A percentile compares a stretch with the other conserved stretches of the same genome.
phyloP scores from a whole-genome alignment of 2,113 vertebrate species.

The Bubalus kerabau region DNA sequence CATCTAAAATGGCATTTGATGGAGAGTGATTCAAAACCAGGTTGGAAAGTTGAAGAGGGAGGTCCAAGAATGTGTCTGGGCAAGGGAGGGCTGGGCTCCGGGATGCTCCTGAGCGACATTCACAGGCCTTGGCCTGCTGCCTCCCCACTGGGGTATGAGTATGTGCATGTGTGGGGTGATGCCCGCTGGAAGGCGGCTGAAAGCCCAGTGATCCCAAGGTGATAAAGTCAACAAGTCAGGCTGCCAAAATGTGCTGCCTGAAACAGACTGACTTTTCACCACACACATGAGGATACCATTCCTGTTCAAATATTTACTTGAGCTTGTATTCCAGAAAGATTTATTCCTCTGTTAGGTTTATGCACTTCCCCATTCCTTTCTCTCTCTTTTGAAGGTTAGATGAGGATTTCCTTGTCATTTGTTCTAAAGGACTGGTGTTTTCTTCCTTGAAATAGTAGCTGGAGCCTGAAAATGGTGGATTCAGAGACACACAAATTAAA shows the following conservation, averaged over 20 bases:
- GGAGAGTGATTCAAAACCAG: neutral
- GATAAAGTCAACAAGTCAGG: neutral
- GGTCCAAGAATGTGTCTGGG: neutral
- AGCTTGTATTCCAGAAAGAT: constrained; percentile 42
- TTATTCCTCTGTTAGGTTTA: constrained; percentile 5
- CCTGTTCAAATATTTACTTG: constrained; percentile 61
- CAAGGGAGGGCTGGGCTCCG: accelerated
- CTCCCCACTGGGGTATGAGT: accelerated
- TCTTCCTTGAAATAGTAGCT: neutral
- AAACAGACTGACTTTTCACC: neutral
- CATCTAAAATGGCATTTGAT: neutral
- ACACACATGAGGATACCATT: constrained; percentile 19
- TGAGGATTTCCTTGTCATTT: constrained; percentile 44
- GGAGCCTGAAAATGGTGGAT: neutral
- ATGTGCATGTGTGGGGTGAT: accelerated
- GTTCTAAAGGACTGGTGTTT: neutral
- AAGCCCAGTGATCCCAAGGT: neutral
- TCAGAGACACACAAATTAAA: neutral
- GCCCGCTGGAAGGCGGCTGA: neutral
- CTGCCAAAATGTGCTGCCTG: constrained; percentile 17
- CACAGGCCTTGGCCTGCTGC: neutral
- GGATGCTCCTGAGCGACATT: neutral
- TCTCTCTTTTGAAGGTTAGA: constrained; percentile 43
- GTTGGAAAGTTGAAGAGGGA: neutral
- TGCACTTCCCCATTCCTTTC: constrained; percentile 49